Percentiles rank a stretch among this genome's conserved stretches.
These are phyloP conservation scores for Anthoscopus minutus DNA, from an alignment of 2,113 vertebrate species.

Conservation along the genomic window DNA sequence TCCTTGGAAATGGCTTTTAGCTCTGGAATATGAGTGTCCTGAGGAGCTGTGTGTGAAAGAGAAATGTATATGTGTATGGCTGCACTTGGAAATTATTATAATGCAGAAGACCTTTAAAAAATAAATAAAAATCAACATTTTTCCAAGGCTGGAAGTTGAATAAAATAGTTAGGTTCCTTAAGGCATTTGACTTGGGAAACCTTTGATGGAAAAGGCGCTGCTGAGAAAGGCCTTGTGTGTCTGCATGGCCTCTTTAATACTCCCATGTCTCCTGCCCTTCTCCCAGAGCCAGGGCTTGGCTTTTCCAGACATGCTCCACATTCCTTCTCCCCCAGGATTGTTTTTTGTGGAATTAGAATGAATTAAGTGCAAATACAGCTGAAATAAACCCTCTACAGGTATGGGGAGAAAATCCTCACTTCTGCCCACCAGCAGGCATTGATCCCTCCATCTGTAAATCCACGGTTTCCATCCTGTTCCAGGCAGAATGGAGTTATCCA, in stretches of 20 bases:
- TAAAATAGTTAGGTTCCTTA: not conserved
- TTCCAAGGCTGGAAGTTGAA: not conserved
- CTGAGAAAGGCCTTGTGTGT: not conserved
- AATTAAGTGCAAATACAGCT: not conserved
- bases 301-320: not conserved
- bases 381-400: not conserved
- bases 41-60: not conserved
- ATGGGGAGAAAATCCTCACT: not conserved
- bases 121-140: not conserved
- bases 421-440: not conserved
- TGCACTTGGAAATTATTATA: not conserved
- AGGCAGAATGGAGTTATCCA: not conserved
- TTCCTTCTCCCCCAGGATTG: not conserved
- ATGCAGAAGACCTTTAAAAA: not conserved
- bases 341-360: not conserved
- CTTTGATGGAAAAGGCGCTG: not conserved
- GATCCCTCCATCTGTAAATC: not conserved
- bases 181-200: not conserved
- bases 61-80: not conserved
- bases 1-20: not conserved
- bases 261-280: not conserved
- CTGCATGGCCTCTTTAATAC: not conserved
- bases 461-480: not conserved
- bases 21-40: not conserved
- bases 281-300: not conserved